Evolutionary conservation across 2,797 vertebrate genomes (phyloP).

Genomic region (Ctenopoma multispine): DNA sequence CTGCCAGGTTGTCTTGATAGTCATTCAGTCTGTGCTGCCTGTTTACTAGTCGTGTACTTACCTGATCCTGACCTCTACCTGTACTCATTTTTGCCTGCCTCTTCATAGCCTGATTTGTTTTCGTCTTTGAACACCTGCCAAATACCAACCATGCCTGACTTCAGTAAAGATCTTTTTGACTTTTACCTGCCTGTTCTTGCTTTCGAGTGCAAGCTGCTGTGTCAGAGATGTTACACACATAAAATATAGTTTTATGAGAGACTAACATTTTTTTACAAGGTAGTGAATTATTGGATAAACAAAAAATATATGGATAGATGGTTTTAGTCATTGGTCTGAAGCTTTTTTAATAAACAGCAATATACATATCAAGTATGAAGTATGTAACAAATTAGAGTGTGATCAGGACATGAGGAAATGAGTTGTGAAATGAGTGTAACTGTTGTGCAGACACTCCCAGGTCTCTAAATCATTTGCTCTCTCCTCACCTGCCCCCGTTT

Average conservation of each 20-base stretch:
- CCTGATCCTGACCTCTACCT: neutral
- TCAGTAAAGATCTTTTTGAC: neutral
- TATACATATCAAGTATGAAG: neutral
- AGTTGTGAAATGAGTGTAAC: neutral
- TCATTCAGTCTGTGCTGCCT: neutral
- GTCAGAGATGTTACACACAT: no score
- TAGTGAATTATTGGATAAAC: no score
- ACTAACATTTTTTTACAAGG: no score
- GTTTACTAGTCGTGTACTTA: neutral
- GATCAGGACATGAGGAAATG: conserved; percentile 4
- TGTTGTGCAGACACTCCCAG: neutral
- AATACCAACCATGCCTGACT: neutral
- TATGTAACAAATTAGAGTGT: neutral
- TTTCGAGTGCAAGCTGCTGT: neutral
- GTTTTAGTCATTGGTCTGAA: no score
- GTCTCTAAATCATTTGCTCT: conserved; percentile 37
- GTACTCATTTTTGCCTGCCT: neutral
- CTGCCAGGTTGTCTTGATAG: neutral
- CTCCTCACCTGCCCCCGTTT: conserved; percentile 37
- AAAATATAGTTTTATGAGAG: neutral
- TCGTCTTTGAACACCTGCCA: neutral
- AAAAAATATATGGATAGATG: no score
- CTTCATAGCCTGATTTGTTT: neutral
- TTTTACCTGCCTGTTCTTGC: no score
- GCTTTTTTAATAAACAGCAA: no score